Percentiles rank a stretch among this genome's conserved stretches.
These are phyloP conservation scores for Drosophila kepulauana DNA, from an alignment of 1,140 invertebrate species.

Conservation along the genomic window DNA sequence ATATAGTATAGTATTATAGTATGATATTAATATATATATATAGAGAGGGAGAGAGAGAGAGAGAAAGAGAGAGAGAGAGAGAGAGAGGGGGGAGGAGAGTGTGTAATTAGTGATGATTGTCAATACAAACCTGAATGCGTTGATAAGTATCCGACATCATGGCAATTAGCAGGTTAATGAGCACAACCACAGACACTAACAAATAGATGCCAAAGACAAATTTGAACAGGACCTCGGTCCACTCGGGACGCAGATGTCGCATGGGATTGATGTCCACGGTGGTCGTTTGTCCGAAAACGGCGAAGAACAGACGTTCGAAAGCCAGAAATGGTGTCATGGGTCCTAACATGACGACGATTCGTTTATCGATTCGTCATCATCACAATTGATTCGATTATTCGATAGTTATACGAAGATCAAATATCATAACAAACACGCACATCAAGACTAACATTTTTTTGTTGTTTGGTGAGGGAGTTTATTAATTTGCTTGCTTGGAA, in stretches of 20 bases:
- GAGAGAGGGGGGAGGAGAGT: conserved; percentile 55
- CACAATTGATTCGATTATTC: neutral
- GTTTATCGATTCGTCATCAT: conserved; percentile 14
- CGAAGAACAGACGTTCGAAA: conserved; percentile 98
- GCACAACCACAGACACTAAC: conserved; percentile 98
- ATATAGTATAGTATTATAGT: conserved; percentile 3
- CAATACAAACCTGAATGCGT: conserved; percentile 92
- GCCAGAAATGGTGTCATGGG: conserved; percentile 94
- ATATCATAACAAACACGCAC: conserved; percentile 16
- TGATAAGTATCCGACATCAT: conserved; percentile 99
- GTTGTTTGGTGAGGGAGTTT: conserved; percentile 4
- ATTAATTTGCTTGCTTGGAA: conserved; percentile 19
- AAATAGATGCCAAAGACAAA: conserved; percentile 98
- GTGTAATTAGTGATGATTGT: conserved; percentile 72
- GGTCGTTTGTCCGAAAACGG: conserved; percentile 98
- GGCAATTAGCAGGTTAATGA: conserved; percentile 99
- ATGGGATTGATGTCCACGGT: conserved; percentile 92
- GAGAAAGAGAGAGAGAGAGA: conserved; percentile 49
- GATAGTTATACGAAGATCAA: neutral
- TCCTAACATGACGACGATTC: conserved; percentile 86
- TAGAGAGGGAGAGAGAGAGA: conserved; percentile 1
- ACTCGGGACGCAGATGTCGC: conserved; percentile 88
- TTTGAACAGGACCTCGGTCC: conserved; percentile 93
- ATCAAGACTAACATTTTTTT: conserved; percentile 21
- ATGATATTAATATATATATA: no score